Conservation (phyloP, 2,113 vertebrate genomes). For the Thamnophis sirtalis region DNA sequence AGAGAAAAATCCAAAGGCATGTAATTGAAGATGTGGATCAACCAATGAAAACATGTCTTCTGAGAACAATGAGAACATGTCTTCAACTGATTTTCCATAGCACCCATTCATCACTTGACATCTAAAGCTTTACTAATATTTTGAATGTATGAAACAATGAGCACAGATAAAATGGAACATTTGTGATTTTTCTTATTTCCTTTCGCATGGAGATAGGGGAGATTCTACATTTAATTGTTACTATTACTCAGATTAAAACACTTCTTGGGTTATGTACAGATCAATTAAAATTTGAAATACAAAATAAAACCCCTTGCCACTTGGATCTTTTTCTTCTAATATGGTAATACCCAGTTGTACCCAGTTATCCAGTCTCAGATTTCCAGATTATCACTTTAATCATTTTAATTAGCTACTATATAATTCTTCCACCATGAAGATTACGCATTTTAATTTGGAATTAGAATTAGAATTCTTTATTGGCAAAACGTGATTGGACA, state of each 20-base stretch:
- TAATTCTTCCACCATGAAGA: background rate
- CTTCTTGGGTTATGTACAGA: background rate
- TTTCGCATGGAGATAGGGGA: background rate
- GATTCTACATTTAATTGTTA: background rate
- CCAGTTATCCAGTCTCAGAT: background rate
- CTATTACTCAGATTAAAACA: background rate
- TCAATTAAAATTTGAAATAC: background rate
- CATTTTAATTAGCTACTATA: background rate
- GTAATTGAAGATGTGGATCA: background rate
- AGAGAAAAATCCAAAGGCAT: constrained; percentile 19
- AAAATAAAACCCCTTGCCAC: background rate
- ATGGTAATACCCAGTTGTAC: background rate
- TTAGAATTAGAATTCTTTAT: too few relatives aligned
- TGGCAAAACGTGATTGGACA: too few relatives aligned
- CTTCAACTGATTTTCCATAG: background rate
- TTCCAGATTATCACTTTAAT: background rate
- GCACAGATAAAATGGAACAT: background rate
- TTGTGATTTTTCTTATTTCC: background rate
- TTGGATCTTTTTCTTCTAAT: background rate
- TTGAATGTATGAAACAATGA: background rate
- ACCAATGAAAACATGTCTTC: background rate
- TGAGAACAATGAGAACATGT: background rate
- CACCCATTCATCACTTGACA: background rate
- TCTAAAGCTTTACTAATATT: background rate
- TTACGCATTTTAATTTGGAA: background rate